Base-by-base conservation (phyloP, 2,113 vertebrate species). In the Ptyas mucosa region DNA sequence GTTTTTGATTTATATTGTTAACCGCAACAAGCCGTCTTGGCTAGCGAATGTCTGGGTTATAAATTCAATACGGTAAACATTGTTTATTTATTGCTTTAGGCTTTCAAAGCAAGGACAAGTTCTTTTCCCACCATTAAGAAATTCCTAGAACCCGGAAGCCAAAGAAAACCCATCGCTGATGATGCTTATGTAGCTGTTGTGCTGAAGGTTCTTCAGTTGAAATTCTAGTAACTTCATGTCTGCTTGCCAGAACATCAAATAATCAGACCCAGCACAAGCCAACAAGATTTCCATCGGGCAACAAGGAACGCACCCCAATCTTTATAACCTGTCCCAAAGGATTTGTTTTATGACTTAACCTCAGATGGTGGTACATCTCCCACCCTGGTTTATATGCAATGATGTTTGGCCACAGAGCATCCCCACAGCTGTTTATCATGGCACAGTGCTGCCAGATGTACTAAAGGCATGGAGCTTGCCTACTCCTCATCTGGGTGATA, bases 61-160 rank as follows among this genome's bases (percentile, higher is more conserved):
- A 81, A 20, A 9, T 81, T 81, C 34, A 81, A 81, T 39, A 21
- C 21, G 34, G 34, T 43, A 43, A 81, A 81, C 34, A 81, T 81
- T 81, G 75, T 39, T 81, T 81, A 39, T 81, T 81, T 81, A 81
- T 81, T 88, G 20, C 96, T 96, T 87, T 95, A 99, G 99, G 95
- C 96, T 51, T 99, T 99, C 95, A 98, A 99, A 97, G 96, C 91
- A 54, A 98, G 97, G 96, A 98, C 98, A 96, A 98, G 94, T 57
- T 94, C 61, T 23, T 93, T 98, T 18, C 98, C 98, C 5, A 97
- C 97, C 43, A 98, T 99, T 96, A 96, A 96, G 64, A 98, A 97
- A 94, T 99, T 99, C 95, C 96, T 99, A 92, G 97, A 98, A 94
- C 98, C 98, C 0, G 98, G 98, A 69, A 99, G 99, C 95, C 97